A percentile compares a stretch with the other conserved stretches of the same genome.
Evolutionary conservation across 2,888 invertebrate genomes (phyloP).

Genomic region (Agonopterix subpropinquella): DNA sequence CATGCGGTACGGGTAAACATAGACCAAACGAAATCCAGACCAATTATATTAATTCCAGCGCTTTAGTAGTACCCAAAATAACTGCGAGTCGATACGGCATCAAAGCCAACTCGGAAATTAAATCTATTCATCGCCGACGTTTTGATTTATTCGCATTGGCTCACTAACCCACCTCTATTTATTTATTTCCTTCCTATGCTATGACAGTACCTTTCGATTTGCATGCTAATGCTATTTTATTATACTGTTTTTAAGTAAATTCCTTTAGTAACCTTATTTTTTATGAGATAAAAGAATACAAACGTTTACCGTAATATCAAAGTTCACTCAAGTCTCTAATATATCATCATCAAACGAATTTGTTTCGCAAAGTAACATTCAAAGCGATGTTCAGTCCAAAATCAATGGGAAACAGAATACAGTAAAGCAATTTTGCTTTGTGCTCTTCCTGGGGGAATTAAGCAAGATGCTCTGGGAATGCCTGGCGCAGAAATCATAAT

Average conservation of each 20-base stretch:
- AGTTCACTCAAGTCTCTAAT: too few species aligned
- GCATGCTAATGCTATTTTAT: too few species aligned
- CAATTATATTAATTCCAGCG: conserved; percentile 36
- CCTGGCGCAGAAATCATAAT: conserved; percentile 29
- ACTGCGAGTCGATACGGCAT: conserved; percentile 30
- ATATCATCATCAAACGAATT: too few species aligned
- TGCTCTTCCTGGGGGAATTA: conserved; percentile 25
- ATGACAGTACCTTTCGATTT: too few species aligned
- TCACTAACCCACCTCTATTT: conserved; percentile 2
- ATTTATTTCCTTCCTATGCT: conserved; percentile 1
- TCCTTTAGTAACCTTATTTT: too few species aligned
- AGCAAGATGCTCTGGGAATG: conserved; percentile 19
- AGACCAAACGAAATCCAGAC: conserved; percentile 11
- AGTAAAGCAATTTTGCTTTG: background rate
- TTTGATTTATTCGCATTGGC: conserved; percentile 42
- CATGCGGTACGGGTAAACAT: background rate
- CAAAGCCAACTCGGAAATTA: conserved; percentile 48
- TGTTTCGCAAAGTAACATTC: too few species aligned
- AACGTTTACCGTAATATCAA: too few species aligned
- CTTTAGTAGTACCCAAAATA: conserved; percentile 41
- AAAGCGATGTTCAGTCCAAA: too few species aligned
- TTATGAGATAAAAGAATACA: too few species aligned
- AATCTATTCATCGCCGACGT: conserved; percentile 46
- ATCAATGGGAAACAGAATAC: too few species aligned
- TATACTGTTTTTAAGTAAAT: too few species aligned